Evolutionary conservation across 2,113 vertebrate species (phyloP).

Genomic region (Gobius niger): DNA sequence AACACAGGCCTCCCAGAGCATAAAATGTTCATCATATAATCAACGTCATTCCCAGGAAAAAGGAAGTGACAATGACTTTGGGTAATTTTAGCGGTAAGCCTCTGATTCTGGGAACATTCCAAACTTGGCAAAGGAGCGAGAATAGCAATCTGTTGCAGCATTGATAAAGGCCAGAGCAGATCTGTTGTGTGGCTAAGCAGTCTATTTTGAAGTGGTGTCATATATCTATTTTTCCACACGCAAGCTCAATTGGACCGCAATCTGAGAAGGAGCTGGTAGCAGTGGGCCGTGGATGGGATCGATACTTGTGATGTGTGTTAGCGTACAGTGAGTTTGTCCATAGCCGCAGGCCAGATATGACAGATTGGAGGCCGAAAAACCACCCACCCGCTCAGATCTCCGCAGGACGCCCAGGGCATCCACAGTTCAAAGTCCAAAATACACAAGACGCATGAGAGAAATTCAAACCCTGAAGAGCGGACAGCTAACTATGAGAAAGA

Average conservation of each 20-base stretch:
- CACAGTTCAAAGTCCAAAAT: conserved; percentile 49
- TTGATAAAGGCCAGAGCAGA: conserved; percentile 16
- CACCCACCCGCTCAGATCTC: conserved; percentile 45
- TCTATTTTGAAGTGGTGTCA: conserved; percentile 28
- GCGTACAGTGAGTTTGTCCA: conserved; percentile 30
- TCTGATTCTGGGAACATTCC: neutral
- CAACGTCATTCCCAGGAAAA: neutral
- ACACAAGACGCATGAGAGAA: conserved; percentile 41
- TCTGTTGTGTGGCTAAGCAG: conserved; percentile 19
- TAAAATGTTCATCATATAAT: neutral
- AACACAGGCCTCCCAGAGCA: neutral
- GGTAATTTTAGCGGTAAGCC: neutral
- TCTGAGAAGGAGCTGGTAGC: conserved; percentile 34
- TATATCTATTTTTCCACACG: conserved; percentile 37
- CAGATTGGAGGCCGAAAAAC: conserved; percentile 53
- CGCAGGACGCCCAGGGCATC: conserved; percentile 46
- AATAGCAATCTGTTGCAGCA: neutral
- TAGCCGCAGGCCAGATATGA: conserved; percentile 58
- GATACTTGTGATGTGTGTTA: conserved; percentile 53
- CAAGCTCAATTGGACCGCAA: conserved; percentile 32
- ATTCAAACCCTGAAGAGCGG: conserved; percentile 29
- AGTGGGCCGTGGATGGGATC: conserved; percentile 39
- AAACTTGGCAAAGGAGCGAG: neutral
- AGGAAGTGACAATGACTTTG: neutral
- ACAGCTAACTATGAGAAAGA: conserved; percentile 33